phyloP scores from a whole-genome alignment of 1,140 invertebrate genomes.

The Drosophila tani region DNA sequence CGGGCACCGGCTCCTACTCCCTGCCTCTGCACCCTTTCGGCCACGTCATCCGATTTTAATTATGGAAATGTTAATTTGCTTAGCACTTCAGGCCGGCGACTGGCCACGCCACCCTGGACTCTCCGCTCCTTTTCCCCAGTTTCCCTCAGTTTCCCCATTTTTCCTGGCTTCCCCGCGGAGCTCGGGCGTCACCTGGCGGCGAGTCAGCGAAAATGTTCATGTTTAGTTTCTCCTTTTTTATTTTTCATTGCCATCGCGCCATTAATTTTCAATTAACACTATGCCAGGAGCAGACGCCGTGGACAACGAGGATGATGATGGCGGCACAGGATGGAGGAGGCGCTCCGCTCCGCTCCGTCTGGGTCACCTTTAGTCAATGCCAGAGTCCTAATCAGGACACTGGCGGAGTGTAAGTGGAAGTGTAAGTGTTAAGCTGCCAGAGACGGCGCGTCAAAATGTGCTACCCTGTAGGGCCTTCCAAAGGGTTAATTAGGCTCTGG shows the following conservation, averaged over 20 bases:
- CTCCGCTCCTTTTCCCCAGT: background rate
- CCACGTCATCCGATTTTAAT: conserved; percentile 74
- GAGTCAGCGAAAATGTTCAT: conserved; percentile 72
- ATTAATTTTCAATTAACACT: conserved; percentile 84
- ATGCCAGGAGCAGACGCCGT: conserved; percentile 63
- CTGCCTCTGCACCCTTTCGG: conserved; percentile 13
- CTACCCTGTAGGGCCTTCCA: background rate
- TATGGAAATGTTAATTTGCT: conserved; percentile 82
- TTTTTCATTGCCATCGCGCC: conserved; percentile 59
- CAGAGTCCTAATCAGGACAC: conserved; percentile 1
- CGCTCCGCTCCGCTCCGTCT: background rate
- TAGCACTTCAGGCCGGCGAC: conserved; percentile 65
- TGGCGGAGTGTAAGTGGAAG: conserved; percentile 3
- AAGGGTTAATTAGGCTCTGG: background rate
- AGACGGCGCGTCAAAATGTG: conserved; percentile 18
- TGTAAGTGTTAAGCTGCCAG: conserved; percentile 14
- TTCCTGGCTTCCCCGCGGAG: too few relatives aligned
- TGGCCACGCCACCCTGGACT: background rate
- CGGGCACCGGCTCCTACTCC: background rate
- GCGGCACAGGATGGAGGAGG: background rate
- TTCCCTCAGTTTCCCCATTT: background rate
- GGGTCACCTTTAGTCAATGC: conserved; percentile 18
- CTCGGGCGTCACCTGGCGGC: conserved; percentile 51
- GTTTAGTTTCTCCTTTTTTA: conserved; percentile 65
- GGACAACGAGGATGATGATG: conserved; percentile 23